phyloP scores from a whole-genome alignment of 1,140 invertebrate genomes.

The Apocrypta bakeri region DNA sequence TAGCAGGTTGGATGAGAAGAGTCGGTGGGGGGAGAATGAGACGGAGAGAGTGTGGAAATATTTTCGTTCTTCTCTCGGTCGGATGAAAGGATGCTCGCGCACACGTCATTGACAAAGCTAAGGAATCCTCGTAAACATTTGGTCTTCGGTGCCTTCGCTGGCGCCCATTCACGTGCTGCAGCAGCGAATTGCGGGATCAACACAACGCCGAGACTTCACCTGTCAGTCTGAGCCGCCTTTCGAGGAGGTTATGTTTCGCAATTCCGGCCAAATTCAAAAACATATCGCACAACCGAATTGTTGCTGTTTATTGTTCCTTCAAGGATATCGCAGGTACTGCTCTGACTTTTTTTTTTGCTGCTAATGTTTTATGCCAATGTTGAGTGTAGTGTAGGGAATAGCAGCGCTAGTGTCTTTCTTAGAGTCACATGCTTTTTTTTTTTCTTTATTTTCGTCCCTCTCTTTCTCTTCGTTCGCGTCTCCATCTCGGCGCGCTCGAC shows the following conservation, averaged over 20 bases:
- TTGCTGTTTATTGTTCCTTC: background rate
- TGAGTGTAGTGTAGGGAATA: too few species aligned
- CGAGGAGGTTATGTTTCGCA: constrained; percentile 14
- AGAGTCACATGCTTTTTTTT: background rate
- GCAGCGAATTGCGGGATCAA: background rate
- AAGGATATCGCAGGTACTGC: background rate
- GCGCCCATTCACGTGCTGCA: background rate
- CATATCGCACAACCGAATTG: background rate
- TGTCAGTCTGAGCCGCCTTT: background rate
- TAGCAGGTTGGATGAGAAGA: background rate
- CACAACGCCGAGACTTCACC: background rate
- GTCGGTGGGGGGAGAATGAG: background rate
- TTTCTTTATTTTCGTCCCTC: background rate
- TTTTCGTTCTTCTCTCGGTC: background rate
- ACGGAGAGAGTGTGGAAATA: constrained; percentile 4
- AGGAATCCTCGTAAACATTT: background rate
- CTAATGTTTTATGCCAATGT: background rate
- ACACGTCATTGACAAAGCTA: constrained; percentile 7
- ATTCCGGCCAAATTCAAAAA: background rate
- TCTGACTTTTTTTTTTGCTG: background rate
- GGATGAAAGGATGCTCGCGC: constrained; percentile 24
- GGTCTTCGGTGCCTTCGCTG: background rate
- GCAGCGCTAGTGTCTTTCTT: background rate
- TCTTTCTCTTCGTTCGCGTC: background rate
- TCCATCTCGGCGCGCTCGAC: background rate